Conservation (phyloP, 1,140 invertebrate genomes). For the Drosophila santomea region DNA sequence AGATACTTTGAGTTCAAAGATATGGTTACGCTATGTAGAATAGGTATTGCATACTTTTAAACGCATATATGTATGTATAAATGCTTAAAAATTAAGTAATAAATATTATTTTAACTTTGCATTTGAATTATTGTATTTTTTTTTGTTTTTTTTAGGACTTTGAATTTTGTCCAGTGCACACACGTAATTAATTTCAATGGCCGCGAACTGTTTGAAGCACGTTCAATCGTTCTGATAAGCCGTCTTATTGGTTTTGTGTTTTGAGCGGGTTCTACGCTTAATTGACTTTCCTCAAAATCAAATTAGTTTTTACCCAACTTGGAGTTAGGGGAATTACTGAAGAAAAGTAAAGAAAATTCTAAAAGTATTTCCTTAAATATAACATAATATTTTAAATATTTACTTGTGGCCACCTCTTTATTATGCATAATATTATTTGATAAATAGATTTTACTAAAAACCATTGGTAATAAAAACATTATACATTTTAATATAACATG, state of each 20-base stretch:
- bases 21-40: not conserved
- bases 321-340: not conserved
- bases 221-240: constrained; percentile 60
- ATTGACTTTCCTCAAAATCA: constrained; percentile 68
- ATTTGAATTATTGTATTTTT: no score
- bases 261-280: constrained; percentile 38
- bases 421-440: not conserved
- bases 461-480: no score
- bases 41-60: not conserved
- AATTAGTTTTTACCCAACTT: constrained; percentile 40
- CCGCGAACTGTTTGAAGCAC: constrained; percentile 56
- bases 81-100: not conserved
- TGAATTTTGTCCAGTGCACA: constrained; percentile 5
- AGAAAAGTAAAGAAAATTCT: not conserved
- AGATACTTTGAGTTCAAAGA: not conserved
- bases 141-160: not conserved
- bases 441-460: not conserved
- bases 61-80: not conserved
- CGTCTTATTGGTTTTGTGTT: constrained; percentile 16
- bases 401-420: not conserved
- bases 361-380: no score
- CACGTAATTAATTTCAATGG: constrained; percentile 71
- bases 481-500: no score
- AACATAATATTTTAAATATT: no score
- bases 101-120: no score